Evolutionary conservation across 1,140 invertebrate genomes (phyloP).

Genomic region (Eueides isabella): DNA sequence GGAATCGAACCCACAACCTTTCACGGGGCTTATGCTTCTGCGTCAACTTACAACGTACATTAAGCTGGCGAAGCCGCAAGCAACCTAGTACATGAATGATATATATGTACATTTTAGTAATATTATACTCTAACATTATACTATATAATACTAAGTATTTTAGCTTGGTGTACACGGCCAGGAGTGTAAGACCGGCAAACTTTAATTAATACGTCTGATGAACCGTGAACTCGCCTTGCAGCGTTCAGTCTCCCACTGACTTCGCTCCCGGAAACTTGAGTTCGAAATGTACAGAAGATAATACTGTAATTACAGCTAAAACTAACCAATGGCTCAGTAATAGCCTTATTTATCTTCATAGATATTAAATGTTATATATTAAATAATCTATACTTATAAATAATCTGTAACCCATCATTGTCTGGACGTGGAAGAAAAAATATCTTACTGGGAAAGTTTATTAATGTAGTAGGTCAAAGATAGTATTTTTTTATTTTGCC

Average conservation of each 20-base stretch:
- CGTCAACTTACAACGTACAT: too few relatives aligned
- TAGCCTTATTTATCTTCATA: background rate
- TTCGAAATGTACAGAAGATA: slow-evolving; percentile 6
- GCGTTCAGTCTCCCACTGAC: too few relatives aligned
- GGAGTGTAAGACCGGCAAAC: slow-evolving; percentile 19
- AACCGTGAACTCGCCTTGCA: slow-evolving; percentile 14
- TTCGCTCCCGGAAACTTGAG: slow-evolving; percentile 11
- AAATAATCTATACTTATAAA: too few relatives aligned
- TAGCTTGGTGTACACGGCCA: background rate
- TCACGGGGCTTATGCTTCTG: too few relatives aligned
- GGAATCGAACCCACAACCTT: too few relatives aligned
- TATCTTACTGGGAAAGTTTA: too few relatives aligned
- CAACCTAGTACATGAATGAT: too few relatives aligned
- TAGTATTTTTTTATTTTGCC: too few relatives aligned
- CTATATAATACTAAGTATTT: slow-evolving; percentile 3
- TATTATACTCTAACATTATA: background rate
- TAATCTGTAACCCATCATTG: too few relatives aligned
- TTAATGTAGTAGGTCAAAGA: too few relatives aligned
- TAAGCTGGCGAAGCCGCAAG: too few relatives aligned
- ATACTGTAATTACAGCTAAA: slow-evolving; percentile 1
- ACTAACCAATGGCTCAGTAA: background rate
- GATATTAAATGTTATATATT: background rate
- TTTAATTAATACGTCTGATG: slow-evolving; percentile 30
- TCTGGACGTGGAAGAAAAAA: too few relatives aligned
- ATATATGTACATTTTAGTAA: background rate